Evolutionary conservation across 2,888 invertebrate species (phyloP).

Genomic region (Tiphia femorata): DNA sequence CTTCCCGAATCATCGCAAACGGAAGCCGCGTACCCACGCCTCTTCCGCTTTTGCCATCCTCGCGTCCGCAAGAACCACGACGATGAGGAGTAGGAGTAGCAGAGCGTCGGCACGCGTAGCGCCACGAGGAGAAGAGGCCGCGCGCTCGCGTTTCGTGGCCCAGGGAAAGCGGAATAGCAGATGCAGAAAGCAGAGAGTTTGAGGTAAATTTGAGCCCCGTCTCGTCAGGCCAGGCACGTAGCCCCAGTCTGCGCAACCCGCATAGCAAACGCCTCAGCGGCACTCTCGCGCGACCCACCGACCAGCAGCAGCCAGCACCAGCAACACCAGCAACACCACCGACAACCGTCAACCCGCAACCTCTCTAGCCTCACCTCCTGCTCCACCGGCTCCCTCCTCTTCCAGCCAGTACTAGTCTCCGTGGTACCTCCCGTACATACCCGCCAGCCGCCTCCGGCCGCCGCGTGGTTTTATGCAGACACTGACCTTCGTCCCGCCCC

Average conservation of each 20-base stretch:
- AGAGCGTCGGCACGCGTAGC: too few relatives aligned
- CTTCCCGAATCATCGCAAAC: too few relatives aligned
- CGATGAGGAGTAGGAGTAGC: too few relatives aligned
- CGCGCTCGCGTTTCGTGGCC: too few relatives aligned
- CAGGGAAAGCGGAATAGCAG: constrained; percentile 54
- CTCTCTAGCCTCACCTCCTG: constrained; percentile 28
- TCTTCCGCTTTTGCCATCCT: too few relatives aligned
- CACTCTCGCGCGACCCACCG: constrained; percentile 41
- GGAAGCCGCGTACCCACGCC: too few relatives aligned
- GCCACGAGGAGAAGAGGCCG: too few relatives aligned
- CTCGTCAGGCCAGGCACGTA: constrained; percentile 67
- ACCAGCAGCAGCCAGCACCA: neutral
- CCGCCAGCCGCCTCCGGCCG: constrained; percentile 57
- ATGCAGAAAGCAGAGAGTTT: constrained; percentile 62
- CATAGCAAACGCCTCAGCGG: constrained; percentile 62
- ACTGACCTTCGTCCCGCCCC: constrained; percentile 65
- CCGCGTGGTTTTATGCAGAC: constrained; percentile 67
- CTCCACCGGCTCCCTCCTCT: neutral
- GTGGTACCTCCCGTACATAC: constrained; percentile 20
- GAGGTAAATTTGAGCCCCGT: constrained; percentile 66
- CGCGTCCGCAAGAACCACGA: too few relatives aligned
- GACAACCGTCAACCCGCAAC: too few relatives aligned
- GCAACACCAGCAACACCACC: too few relatives aligned
- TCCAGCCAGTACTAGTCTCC: neutral
- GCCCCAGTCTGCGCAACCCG: constrained; percentile 63